Conservation (phyloP, 2,113 vertebrate genomes). For the Hymenochirus boettgeri region DNA sequence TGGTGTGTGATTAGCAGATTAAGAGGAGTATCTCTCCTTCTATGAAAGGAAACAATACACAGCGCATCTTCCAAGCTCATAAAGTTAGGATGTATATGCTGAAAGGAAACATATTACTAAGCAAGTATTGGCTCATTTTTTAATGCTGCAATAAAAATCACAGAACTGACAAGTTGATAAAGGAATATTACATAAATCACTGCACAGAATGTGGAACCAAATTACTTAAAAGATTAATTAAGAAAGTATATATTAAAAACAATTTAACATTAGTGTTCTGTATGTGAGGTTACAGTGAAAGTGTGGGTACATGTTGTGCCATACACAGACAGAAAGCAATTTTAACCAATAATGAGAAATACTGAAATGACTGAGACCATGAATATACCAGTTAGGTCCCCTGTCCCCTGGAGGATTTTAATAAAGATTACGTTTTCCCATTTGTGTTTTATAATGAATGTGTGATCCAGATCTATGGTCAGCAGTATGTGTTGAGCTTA, state of each 20-base stretch:
- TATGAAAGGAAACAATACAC: conserved; percentile 20
- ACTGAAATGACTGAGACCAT: too few relatives aligned
- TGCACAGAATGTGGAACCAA: background rate
- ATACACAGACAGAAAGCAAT: too few relatives aligned
- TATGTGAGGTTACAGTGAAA: too few relatives aligned
- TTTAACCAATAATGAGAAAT: background rate
- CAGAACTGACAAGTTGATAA: background rate
- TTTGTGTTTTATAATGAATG: too few relatives aligned
- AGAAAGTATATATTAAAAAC: background rate
- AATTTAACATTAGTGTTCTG: background rate
- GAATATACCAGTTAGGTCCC: too few relatives aligned
- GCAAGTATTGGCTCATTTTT: background rate
- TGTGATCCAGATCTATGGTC: too few relatives aligned
- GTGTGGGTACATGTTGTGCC: too few relatives aligned
- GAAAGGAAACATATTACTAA: background rate
- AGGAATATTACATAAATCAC: background rate
- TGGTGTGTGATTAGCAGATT: conserved; percentile 23
- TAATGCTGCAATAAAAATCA: conserved; percentile 17
- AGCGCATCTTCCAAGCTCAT: conserved; percentile 29
- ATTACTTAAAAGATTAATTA: background rate
- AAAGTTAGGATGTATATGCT: conserved; percentile 5
- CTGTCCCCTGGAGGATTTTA: too few relatives aligned
- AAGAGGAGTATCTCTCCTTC: conserved; percentile 8
- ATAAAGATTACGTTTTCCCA: too few relatives aligned
- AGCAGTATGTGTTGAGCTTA: too few relatives aligned